Conservation (phyloP, 2,888 invertebrate genomes). For the Synergus umbraculus region DNA sequence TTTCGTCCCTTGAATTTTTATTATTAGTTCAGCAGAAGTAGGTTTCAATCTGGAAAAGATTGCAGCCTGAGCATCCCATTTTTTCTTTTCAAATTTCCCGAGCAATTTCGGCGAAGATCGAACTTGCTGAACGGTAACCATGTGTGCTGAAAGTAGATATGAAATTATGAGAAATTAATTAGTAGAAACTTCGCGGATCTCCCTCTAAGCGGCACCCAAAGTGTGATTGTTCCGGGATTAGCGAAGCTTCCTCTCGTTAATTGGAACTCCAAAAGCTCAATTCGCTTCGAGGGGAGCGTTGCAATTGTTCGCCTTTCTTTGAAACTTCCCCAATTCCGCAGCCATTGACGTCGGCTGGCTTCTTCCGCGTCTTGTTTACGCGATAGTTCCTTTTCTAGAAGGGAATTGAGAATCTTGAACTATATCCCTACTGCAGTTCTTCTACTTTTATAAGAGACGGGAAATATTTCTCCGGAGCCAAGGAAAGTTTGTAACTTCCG, state of each 20-base stretch:
- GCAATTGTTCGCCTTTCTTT: slow-evolving; percentile 31
- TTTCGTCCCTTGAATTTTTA: background rate
- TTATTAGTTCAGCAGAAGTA: background rate
- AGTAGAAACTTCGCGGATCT: slow-evolving; percentile 70
- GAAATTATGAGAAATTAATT: slow-evolving; percentile 76
- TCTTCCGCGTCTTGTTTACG: slow-evolving; percentile 32
- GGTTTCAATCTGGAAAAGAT: background rate
- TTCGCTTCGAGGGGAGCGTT: slow-evolving; percentile 2
- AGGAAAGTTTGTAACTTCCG: slow-evolving; percentile 27
- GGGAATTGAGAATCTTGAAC: slow-evolving; percentile 31
- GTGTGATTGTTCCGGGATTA: slow-evolving; percentile 75
- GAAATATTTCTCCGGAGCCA: slow-evolving; percentile 32
- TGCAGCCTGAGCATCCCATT: background rate
- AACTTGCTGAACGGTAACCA: slow-evolving; percentile 63
- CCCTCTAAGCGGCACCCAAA: slow-evolving; percentile 69
- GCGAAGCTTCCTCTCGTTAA: slow-evolving; percentile 67
- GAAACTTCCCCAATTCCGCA: slow-evolving; percentile 36
- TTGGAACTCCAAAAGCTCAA: slow-evolving; percentile 62
- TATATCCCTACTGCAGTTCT: background rate
- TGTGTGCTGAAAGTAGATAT: slow-evolving; percentile 76
- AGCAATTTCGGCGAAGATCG: slow-evolving; percentile 61
- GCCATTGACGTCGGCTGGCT: slow-evolving; percentile 30
- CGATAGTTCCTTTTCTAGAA: slow-evolving; percentile 26
- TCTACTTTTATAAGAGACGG: background rate
- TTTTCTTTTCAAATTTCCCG: background rate